Evolutionary conservation across 1,140 invertebrate species (phyloP), one percentile per base, ranked within the genome.

Genomic region (Ruditapes philippinarum): DNA sequence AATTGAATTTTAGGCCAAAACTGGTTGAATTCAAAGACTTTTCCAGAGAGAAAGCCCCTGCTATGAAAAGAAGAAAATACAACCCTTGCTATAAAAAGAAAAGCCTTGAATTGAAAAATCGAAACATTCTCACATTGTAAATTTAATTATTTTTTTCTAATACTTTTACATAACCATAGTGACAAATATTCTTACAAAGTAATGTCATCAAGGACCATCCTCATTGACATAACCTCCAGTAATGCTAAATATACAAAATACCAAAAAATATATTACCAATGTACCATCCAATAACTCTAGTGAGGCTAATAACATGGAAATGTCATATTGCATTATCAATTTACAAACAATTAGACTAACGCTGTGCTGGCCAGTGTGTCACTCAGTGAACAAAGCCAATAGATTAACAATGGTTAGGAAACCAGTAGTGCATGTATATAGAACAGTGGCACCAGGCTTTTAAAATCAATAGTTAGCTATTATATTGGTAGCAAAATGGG

Each of bases 331-430:
- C 14, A n/a, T 45, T 62, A 28, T 28, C 57, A 62, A 62, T 62
- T 62, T 28, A 62, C n/a, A 28, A 62, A 62, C 57, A 62, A 62
- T 62, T 62, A 62, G n/a, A n/a, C 57, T 62, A 25, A 62, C 28
- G 19, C 25, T 62, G 28, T 62, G 25, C 25, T 62, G 57, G 57
- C 25, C 57, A 62, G n/a, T n/a, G 9, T 62, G 57, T 62, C 57
- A 62, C 22, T 54, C 57, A 5, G 14, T 5, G 57, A 62, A 62
- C 25, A 62, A 62, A 62, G 28, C 57, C 57, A 62, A 62, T 28
- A 62, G 5, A 62, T 62, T 28, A n/a, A 4, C 11, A 4, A 54
- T n/a, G 22, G 51, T 54, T 54, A 54, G 51, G 51, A n/a, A n/a
- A 22, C 51, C 22, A 22, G 12, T 54, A 17, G 17, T 49, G 45